Base-by-base conservation (phyloP, 2,888 invertebrate species). In the Leistus spinibarbis region DNA sequence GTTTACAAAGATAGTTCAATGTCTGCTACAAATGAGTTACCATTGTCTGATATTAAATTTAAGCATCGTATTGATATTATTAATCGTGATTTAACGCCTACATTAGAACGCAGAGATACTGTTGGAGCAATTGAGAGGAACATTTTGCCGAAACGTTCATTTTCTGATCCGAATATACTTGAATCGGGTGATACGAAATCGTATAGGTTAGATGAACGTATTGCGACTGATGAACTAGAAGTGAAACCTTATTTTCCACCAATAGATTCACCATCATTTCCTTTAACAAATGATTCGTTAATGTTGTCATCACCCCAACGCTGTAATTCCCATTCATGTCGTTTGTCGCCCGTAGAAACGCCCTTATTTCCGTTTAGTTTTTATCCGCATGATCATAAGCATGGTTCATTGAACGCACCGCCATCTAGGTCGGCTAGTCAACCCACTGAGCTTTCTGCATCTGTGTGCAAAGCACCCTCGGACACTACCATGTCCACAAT, bases 101-200 rank as follows among this genome's bases (percentile, higher is more conserved):
- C 82, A 24, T 81, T 81, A 79, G 79, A 80, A 69, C 78, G 66
- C n/a, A 17, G 63, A 9, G 69, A 69, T 64, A 63, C 27, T 54
- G 16, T 66, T 73, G 76, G 19, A 67, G 76, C 62, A n/a, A 69
- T 24, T 5, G 65, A 78, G 62, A 66, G 16, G 10, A 4, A 53
- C 10, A 23, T 62, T 56, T 54, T 70, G 60, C 63, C 60, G 17
- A 53, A 74, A 66, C 78, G 85, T n/a, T 85, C 85, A 1, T 85
- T 82, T 80, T 85, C 85, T 5, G 85, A 86, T 81, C 85, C 85
- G 0, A 85, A 85, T 76, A 84, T 86, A 24, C 78, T 85, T 40
- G 83, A 84, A 68, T 80, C 78, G 16, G 82, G 82, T 16, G 9
- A 67, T 20, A 24, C 57, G 20, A n/a, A 69, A 69, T 54, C 66